Percentiles rank a stretch among this genome's conserved stretches.
Evolutionary conservation across 2,113 vertebrate genomes (phyloP).

Genomic region (Glareola pratincola): DNA sequence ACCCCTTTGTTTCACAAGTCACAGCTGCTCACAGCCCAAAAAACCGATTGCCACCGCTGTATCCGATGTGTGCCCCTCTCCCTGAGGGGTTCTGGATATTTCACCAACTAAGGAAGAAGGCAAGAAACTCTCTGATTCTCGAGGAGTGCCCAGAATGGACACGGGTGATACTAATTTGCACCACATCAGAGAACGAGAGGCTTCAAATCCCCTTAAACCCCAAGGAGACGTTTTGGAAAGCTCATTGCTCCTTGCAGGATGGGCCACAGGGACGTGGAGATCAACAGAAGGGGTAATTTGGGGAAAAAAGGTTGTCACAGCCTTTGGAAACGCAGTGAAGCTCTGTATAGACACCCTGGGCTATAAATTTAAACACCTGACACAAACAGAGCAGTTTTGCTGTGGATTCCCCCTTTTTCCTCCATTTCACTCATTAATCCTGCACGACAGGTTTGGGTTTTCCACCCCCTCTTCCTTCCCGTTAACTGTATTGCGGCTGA

Average conservation of each 20-base stretch:
- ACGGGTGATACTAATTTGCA: not conserved
- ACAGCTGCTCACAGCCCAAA: not conserved
- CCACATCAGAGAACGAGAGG: not conserved
- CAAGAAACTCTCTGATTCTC: not conserved
- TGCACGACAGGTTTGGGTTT: not conserved
- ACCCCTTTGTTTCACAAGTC: not conserved
- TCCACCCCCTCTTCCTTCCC: not conserved
- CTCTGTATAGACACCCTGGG: not conserved
- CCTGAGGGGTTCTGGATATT: not conserved
- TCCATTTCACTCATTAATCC: constrained; percentile 33
- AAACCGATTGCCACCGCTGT: accelerated
- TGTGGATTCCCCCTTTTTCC: not conserved
- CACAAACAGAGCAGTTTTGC: not conserved
- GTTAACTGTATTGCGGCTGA: not conserved
- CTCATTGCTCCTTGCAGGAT: not conserved
- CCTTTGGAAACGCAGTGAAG: not conserved
- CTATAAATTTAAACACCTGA: not conserved
- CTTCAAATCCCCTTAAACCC: not conserved
- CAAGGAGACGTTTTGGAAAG: not conserved
- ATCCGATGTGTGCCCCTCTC: not conserved
- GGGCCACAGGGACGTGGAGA: not conserved
- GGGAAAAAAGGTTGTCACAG: not conserved
- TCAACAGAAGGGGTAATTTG: not conserved
- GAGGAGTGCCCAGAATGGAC: not conserved
- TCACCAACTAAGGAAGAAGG: not conserved